phyloP scores from a whole-genome alignment of 2,797 vertebrate genomes.

The Poecilia velifera region DNA sequence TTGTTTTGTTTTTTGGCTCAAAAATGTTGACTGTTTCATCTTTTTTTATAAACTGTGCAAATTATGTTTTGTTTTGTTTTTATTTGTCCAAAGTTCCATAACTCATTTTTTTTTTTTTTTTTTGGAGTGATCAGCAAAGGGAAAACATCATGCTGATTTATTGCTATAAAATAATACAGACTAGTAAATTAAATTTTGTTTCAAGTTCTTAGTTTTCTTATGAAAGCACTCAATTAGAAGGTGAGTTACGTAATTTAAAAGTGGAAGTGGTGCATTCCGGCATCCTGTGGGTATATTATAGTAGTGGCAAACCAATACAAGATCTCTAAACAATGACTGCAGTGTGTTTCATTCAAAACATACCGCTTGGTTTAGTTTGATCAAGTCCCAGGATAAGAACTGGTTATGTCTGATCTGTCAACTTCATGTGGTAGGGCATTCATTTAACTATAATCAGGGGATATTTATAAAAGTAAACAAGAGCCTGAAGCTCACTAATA shows the following conservation, averaged over 20 bases:
- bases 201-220: neutral
- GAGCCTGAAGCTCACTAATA: neutral
- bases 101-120: neutral
- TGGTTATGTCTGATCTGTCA: neutral
- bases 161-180: neutral
- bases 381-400: neutral
- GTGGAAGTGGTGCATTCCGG: neutral
- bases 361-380: neutral
- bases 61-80: neutral
- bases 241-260: neutral
- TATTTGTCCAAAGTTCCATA: neutral
- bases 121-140: neutral
- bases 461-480: no score
- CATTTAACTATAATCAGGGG: neutral
- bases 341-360: neutral
- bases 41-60: neutral
- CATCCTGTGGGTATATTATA: neutral
- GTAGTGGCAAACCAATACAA: neutral
- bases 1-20: neutral
- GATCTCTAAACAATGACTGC: neutral
- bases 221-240: neutral
- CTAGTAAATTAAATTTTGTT: neutral
- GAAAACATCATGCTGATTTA: neutral
- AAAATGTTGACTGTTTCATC: neutral
- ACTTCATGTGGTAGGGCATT: neutral